Percentiles rank a stretch among this genome's conserved stretches.
Evolutionary conservation across 2,888 invertebrate species (phyloP).

Genomic region (Tenodera sinensis): DNA sequence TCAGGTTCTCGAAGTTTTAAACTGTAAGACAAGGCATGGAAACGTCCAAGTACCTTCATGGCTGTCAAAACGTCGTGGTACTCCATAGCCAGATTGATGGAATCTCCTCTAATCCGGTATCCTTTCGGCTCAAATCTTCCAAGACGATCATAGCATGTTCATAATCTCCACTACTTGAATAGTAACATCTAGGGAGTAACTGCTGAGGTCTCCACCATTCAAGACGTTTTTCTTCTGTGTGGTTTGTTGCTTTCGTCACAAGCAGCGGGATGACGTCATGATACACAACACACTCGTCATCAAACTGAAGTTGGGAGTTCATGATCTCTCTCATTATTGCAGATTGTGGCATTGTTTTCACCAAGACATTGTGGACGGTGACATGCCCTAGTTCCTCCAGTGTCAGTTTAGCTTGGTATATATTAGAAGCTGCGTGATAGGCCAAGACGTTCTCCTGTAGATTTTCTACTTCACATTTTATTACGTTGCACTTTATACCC

Average conservation of each 20-base stretch:
- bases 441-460: background rate
- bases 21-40: constrained; percentile 40
- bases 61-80: constrained; percentile 36
- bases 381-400: background rate
- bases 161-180: background rate
- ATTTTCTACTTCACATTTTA: background rate
- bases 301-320: background rate
- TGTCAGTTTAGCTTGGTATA: background rate
- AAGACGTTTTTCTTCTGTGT: background rate
- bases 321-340: background rate
- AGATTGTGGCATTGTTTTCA: background rate
- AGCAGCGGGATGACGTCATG: background rate
- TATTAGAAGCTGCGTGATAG: background rate
- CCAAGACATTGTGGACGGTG: background rate
- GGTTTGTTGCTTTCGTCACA: background rate
- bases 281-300: background rate
- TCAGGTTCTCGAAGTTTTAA: constrained; percentile 7
- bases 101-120: background rate
- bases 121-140: background rate
- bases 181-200: background rate
- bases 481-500: background rate
- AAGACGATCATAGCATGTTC: background rate
- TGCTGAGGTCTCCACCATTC: background rate
- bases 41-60: constrained; percentile 35
- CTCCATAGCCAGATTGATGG: constrained; percentile 30